Evolutionary conservation across 2,888 invertebrate genomes (phyloP).

Genomic region (Tipula unca): DNA sequence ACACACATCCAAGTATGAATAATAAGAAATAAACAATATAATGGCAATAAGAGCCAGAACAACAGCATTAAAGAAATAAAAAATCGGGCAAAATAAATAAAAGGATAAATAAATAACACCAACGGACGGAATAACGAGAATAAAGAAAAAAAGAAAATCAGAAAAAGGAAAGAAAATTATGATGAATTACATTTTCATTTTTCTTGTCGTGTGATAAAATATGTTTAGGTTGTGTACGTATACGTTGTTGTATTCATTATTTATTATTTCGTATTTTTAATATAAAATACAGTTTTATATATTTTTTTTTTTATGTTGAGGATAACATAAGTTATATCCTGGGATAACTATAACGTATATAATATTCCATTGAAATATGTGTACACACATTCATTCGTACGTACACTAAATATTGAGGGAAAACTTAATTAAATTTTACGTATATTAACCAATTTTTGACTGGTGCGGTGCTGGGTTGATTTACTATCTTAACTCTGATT

Average conservation of each 20-base stretch:
- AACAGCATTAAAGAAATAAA: neutral
- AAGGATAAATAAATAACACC: neutral
- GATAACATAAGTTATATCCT: neutral
- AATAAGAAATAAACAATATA: neutral
- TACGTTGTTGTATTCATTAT: neutral
- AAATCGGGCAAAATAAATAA: neutral
- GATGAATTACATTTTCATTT: neutral
- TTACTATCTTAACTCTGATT: neutral
- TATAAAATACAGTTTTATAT: neutral
- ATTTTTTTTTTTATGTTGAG: neutral
- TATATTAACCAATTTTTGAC: neutral
- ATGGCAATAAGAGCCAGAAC: neutral
- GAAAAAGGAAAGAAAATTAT: neutral
- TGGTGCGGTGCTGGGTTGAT: neutral
- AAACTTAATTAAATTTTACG: neutral
- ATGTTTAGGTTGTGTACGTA: neutral
- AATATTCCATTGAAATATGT: neutral
- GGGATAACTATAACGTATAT: neutral
- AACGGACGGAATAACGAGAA: neutral
- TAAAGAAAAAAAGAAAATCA: neutral
- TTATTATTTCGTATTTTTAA: neutral
- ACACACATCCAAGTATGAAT: neutral
- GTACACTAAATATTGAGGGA: neutral
- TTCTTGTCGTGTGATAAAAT: neutral
- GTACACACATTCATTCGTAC: too few relatives aligned